Conservation (phyloP, 2,797 vertebrate genomes). For the Silurus aristotelis region DNA sequence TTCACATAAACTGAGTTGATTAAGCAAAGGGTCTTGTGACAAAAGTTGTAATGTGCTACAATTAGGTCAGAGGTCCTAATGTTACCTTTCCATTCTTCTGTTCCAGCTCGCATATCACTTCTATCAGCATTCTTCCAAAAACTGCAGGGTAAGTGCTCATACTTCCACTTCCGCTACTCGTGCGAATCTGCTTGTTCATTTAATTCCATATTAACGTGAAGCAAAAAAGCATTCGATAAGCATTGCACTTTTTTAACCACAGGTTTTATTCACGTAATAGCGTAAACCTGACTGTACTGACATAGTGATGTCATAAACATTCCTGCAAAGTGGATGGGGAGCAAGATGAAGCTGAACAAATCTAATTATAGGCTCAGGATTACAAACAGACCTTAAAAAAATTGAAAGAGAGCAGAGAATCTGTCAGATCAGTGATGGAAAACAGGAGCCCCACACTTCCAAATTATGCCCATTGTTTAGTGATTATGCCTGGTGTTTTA, state of each 20-base stretch:
- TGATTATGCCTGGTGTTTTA: not conserved
- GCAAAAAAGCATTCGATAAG: not conserved
- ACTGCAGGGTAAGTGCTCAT: constrained; percentile 89
- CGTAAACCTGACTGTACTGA: constrained; percentile 20
- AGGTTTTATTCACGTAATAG: not conserved
- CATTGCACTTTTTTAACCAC: not conserved
- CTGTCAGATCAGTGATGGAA: not conserved
- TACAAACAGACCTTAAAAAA: not conserved
- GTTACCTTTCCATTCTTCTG: constrained; percentile 33
- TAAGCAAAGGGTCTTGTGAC: too few relatives aligned
- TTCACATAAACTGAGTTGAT: too few relatives aligned
- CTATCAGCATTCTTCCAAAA: constrained; percentile 89
- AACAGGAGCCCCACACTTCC: not conserved
- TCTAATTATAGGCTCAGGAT: constrained; percentile 39
- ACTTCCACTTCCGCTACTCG: not conserved
- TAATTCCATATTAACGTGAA: not conserved
- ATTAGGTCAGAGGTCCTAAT: constrained; percentile 58
- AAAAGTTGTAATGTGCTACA: too few relatives aligned
- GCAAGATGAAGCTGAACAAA: constrained; percentile 25
- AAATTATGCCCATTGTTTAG: not conserved
- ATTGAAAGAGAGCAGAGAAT: not conserved
- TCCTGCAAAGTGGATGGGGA: constrained; percentile 17
- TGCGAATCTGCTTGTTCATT: not conserved
- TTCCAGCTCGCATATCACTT: constrained; percentile 83
- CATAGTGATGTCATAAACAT: constrained; percentile 25